Evolutionary conservation across 2,797 vertebrate species (phyloP).

Genomic region (Staurois parvus): DNA sequence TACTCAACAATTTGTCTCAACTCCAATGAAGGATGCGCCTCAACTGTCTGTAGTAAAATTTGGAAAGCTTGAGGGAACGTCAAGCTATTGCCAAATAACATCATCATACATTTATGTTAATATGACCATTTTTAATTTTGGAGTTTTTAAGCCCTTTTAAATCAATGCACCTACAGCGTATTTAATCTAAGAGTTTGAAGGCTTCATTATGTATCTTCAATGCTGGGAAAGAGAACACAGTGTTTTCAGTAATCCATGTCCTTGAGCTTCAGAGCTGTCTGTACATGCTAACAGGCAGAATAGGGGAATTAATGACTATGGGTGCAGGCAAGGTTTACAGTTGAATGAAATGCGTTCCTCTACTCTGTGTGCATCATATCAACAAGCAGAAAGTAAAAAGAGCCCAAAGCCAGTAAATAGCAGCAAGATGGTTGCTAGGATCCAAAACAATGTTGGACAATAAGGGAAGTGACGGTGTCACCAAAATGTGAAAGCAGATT

Average conservation of each 20-base stretch:
- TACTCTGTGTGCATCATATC: background rate
- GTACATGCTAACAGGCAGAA: constrained; percentile 80
- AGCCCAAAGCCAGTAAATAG: background rate
- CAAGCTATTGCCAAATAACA: background rate
- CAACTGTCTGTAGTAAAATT: background rate
- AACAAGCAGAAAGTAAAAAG: constrained; percentile 3
- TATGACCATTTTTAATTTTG: background rate
- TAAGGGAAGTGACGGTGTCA: too few species aligned
- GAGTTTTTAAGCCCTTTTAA: background rate
- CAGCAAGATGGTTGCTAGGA: background rate
- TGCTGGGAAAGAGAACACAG: constrained; percentile 62
- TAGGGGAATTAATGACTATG: constrained; percentile 78
- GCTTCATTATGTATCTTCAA: constrained; percentile 67
- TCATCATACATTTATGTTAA: background rate
- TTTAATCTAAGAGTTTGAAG: constrained; percentile 48
- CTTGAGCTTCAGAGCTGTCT: constrained; percentile 72
- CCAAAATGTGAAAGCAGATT: too few species aligned
- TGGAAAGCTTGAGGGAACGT: background rate
- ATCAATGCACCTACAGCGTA: constrained; percentile 46
- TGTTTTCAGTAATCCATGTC: constrained; percentile 83
- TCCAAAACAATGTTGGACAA: background rate
- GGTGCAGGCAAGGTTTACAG: constrained; percentile 25
- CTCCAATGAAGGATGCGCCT: too few species aligned
- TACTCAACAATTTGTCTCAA: background rate
- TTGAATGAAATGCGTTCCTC: constrained; percentile 13